phyloP scores from a whole-genome alignment of 2,797 vertebrate genomes.

The Atherinosoma microstoma region DNA sequence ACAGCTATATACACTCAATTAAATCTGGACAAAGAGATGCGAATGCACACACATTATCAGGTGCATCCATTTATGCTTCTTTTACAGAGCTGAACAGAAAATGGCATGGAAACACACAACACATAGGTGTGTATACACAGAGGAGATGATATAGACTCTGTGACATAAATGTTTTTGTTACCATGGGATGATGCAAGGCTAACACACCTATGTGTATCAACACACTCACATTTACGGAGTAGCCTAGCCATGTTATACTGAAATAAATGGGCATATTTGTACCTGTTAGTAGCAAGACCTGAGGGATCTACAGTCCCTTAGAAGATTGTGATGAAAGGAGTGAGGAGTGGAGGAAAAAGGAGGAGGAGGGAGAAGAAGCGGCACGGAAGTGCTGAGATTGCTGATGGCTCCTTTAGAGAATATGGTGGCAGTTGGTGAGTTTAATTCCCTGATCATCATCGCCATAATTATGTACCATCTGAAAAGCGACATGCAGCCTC shows the following conservation, averaged over 20 bases:
- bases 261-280: slow-evolving; percentile 60
- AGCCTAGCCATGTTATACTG: slow-evolving; percentile 45
- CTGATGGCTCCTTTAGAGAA: slow-evolving; percentile 64
- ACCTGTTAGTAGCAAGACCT: slow-evolving; percentile 56
- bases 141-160: slow-evolving; percentile 24
- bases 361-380: slow-evolving; percentile 15
- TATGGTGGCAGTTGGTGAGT: slow-evolving; percentile 53
- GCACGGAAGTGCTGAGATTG: slow-evolving; percentile 53
- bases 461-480: slow-evolving; percentile 40
- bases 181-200: slow-evolving; percentile 45
- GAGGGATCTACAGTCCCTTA: slow-evolving; percentile 53
- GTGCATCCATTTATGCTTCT: slow-evolving; percentile 44
- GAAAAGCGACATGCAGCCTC: slow-evolving; percentile 29
- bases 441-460: slow-evolving; percentile 56
- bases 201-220: slow-evolving; percentile 44
- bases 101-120: slow-evolving; percentile 32
- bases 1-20: slow-evolving; percentile 74
- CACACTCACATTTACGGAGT: slow-evolving; percentile 34
- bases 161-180: slow-evolving; percentile 55
- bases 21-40: slow-evolving; percentile 65
- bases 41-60: slow-evolving; percentile 48
- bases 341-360: slow-evolving; percentile 30
- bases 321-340: slow-evolving; percentile 55
- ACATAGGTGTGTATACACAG: slow-evolving; percentile 40
- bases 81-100: slow-evolving; percentile 37